Base-by-base conservation (phyloP, 2,888 invertebrate genomes). In the Sarcophaga subvicina region DNA sequence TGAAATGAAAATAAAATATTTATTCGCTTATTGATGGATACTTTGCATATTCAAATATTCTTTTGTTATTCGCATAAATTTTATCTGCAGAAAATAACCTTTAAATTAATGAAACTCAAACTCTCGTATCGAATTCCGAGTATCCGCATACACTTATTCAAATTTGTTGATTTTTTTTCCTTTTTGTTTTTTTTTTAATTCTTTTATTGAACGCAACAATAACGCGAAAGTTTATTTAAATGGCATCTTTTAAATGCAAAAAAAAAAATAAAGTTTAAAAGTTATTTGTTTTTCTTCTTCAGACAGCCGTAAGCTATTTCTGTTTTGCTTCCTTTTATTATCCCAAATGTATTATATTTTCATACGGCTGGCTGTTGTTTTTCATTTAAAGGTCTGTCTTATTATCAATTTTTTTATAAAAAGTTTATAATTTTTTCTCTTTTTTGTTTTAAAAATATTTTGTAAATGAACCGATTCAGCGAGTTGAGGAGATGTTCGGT, bases 21-120 rank as follows among this genome's bases (percentile, higher is more conserved):
- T 11, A 27, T 67, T 60, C 45, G 59, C 59, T 63, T 62, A 81
- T 22, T 4, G 37, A 81, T 22, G 3, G 37, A 14, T 49, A 81
- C 62, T 75, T 80, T 75, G 49, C 59, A 60, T 77, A 60, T 70
- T 63, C n/a, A 25, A 76, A 70, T 76, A 71, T 80, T 64, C 20
- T 27, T 72, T 78, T 67, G 25, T 45, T 72, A 66, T 67, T 78
- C 60, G 37, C 64, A 75, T 75, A 63, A 69, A 69, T 69, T 69
- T 60, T 59, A 60, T 54, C 17, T 54, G 54, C 12, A 54, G 4
- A 54, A 54, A 54, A 17, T 54, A 54, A 54, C 54, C 54, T 54
- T 54, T 5, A 64, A 66, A 64, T 49, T 37, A 8, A 78, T 45
- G 8, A 37, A 37, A 37, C 37, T 37, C 37, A 69, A 49, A 25